A percentile compares a stretch with the other conserved stretches of the same genome.
These are phyloP conservation scores for Eutrigla gurnardus DNA, from an alignment of 2,797 vertebrate species.

Conservation along the genomic window DNA sequence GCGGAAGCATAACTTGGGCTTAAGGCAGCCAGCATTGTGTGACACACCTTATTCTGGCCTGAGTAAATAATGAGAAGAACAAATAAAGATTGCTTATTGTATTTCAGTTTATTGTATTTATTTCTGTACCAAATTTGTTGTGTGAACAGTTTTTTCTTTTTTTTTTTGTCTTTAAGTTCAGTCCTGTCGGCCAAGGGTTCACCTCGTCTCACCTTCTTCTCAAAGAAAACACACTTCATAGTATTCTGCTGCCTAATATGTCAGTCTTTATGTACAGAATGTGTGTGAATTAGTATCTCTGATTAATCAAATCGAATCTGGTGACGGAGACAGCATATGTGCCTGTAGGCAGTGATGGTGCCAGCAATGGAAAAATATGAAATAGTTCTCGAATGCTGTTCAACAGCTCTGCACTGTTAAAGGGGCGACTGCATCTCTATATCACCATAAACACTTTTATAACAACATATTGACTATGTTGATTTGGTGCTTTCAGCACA, in stretches of 20 bases:
- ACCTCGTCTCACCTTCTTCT: not conserved
- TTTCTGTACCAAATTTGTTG: not conserved
- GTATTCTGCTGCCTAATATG: not conserved
- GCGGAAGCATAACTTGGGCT: too few species aligned
- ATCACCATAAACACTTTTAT: too few species aligned
- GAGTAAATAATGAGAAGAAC: slow-evolving; percentile 14
- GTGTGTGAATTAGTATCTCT: slow-evolving; percentile 2
- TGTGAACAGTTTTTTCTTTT: not conserved
- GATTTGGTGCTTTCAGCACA: too few species aligned
- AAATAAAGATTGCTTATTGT: slow-evolving; percentile 25
- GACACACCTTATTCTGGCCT: slow-evolving; percentile 40
- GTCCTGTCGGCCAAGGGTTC: not conserved
- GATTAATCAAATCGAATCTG: slow-evolving; percentile 11
- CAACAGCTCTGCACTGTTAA: not conserved
- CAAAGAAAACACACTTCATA: not conserved
- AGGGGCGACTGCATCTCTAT: not conserved
- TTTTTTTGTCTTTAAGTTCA: not conserved
- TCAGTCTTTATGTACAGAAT: not conserved
- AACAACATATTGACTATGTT: too few species aligned
- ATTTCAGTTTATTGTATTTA: not conserved
- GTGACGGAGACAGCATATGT: slow-evolving; percentile 11
- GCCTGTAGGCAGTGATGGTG: not conserved
- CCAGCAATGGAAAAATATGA: not conserved
- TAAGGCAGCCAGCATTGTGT: slow-evolving; percentile 81
- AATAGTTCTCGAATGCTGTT: not conserved